Conservation (phyloP, 2,888 invertebrate species). For the Xylota segnis region DNA sequence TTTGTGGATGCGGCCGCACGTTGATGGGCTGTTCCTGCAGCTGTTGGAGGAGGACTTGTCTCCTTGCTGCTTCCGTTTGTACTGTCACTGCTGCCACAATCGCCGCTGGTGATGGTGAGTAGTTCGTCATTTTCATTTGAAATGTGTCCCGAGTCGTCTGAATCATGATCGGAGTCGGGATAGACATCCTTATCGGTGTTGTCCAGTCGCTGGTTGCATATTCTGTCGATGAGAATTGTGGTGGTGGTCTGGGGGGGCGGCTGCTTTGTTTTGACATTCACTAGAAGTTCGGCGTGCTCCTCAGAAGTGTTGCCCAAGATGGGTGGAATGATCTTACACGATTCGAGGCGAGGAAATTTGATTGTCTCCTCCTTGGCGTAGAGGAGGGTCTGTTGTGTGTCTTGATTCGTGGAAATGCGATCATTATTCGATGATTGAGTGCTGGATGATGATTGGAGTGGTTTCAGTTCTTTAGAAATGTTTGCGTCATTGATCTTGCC, state of each 20-base stretch:
- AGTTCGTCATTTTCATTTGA: constrained; percentile 88
- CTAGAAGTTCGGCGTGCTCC: constrained; percentile 82
- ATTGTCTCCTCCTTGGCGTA: constrained; percentile 83
- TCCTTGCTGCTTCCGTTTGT: constrained; percentile 67
- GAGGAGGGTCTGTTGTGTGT: constrained; percentile 61
- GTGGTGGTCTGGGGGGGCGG: constrained; percentile 73
- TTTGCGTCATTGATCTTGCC: constrained; percentile 36
- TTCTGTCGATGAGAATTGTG: constrained; percentile 61
- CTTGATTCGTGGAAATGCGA: constrained; percentile 55
- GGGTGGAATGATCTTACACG: constrained; percentile 83
- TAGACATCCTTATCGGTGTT: constrained; percentile 47
- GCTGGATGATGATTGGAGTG: constrained; percentile 10
- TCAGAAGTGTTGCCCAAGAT: constrained; percentile 82
- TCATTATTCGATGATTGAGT: constrained; percentile 45
- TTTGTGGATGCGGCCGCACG: constrained; percentile 78
- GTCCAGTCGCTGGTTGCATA: constrained; percentile 48
- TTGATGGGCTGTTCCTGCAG: constrained; percentile 29
- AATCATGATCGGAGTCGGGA: constrained; percentile 84
- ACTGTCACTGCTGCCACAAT: constrained; percentile 72
- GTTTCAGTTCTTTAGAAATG: constrained; percentile 51
- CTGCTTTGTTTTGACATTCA: constrained; percentile 80
- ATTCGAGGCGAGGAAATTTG: constrained; percentile 80
- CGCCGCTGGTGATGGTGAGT: constrained; percentile 69
- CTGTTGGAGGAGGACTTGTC: constrained; percentile 77
- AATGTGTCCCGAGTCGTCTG: constrained; percentile 93